phyloP scores from a whole-genome alignment of 2,888 invertebrate species.

The Zhengitettix transpicula region DNA sequence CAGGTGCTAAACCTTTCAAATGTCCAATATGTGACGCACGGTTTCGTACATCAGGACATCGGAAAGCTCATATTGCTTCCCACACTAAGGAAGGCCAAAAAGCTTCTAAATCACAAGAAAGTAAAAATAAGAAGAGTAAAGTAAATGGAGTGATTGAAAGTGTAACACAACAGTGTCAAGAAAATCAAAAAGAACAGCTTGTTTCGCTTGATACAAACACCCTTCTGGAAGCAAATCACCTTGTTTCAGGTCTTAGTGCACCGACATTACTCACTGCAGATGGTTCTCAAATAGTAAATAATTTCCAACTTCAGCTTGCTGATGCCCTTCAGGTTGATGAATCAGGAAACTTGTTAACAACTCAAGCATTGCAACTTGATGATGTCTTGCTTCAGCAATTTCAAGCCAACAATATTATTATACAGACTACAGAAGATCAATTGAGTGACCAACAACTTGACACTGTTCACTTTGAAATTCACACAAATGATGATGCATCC shows the following conservation, averaged over 20 bases:
- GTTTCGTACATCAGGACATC: constrained; percentile 49
- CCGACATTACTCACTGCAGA: constrained; percentile 15
- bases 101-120: neutral
- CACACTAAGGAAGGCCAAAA: constrained; percentile 1
- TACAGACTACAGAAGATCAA: constrained; percentile 17
- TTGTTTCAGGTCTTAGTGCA: neutral
- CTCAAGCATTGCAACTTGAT: constrained; percentile 29
- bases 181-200: neutral
- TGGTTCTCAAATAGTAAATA: constrained; percentile 19
- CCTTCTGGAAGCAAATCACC: neutral
- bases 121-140: neutral
- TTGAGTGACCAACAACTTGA: no score
- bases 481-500: constrained; percentile 12
- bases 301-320: constrained; percentile 24
- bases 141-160: neutral
- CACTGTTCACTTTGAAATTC: constrained; percentile 10
- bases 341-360: constrained; percentile 16
- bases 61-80: constrained; percentile 34
- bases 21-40: constrained; percentile 40
- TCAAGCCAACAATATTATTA: constrained; percentile 19
- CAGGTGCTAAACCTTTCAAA: constrained; percentile 39
- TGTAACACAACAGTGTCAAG: neutral
- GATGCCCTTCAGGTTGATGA: constrained; percentile 19
- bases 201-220: constrained; percentile 1
- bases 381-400: constrained; percentile 25